These are phyloP conservation scores for Drosophila pseudoobscura DNA, from an alignment of 1,140 invertebrate genomes.

Conservation along the genomic window DNA sequence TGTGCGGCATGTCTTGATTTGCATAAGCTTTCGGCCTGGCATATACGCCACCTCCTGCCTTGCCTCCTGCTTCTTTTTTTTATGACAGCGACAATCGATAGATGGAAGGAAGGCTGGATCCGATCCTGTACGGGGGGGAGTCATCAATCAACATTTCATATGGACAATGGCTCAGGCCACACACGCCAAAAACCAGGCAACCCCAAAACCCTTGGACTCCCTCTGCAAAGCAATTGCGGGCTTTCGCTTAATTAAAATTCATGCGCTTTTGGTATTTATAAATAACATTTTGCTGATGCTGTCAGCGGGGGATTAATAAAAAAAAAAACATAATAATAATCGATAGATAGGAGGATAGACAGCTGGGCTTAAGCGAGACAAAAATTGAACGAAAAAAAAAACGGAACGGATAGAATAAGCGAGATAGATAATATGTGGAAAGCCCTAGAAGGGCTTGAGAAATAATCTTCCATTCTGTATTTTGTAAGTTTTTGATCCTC, in stretches of 20 bases:
- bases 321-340: slow-evolving; percentile 20
- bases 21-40: slow-evolving; percentile 65
- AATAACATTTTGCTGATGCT: slow-evolving; percentile 42
- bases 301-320: slow-evolving; percentile 39
- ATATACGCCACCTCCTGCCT: slow-evolving; percentile 31
- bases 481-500: background rate
- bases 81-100: slow-evolving; percentile 80
- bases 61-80: slow-evolving; percentile 30
- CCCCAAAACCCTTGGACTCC: background rate
- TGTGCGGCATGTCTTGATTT: slow-evolving; percentile 78
- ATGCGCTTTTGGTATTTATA: slow-evolving; percentile 60
- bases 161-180: slow-evolving; percentile 52
- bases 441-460: background rate
- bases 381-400: background rate
- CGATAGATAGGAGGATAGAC: slow-evolving; percentile 17
- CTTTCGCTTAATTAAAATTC: slow-evolving; percentile 68
- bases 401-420: too few relatives aligned
- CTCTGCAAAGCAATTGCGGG: slow-evolving; percentile 33
- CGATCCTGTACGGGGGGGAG: slow-evolving; percentile 21
- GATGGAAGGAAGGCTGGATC: slow-evolving; percentile 20
- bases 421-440: background rate
- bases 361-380: background rate
- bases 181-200: background rate
- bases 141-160: slow-evolving; percentile 79
- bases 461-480: too few relatives aligned